Evolutionary conservation across 2,888 invertebrate genomes (phyloP).

Genomic region (Peribatodes rhomboidaria): DNA sequence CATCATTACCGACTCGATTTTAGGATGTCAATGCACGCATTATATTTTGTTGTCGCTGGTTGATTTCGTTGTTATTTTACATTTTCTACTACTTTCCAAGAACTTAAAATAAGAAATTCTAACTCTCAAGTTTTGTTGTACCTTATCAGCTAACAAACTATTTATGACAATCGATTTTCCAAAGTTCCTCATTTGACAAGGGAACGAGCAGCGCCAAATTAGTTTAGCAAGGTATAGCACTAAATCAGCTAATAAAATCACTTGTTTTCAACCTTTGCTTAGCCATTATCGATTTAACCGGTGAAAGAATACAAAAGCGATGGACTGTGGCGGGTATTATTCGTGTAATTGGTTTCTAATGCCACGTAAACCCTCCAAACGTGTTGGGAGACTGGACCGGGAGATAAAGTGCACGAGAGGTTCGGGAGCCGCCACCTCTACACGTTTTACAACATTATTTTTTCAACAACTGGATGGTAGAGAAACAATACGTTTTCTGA

Average conservation of each 20-base stretch:
- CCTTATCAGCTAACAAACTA: no score
- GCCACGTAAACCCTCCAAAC: conserved; percentile 86
- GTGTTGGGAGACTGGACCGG: conserved; percentile 81
- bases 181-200: neutral
- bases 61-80: neutral
- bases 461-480: conserved; percentile 12
- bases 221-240: neutral
- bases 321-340: conserved; percentile 68
- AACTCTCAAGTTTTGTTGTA: no score
- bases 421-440: conserved; percentile 47
- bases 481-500: neutral
- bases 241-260: conserved; percentile 13
- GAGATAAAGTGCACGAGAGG: conserved; percentile 81
- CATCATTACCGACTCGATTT: conserved; percentile 48
- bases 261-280: conserved; percentile 25
- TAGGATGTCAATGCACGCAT: conserved; percentile 13
- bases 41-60: conserved; percentile 3
- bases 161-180: no score
- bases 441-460: conserved; percentile 44
- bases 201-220: neutral
- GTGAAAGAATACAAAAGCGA: conserved; percentile 54
- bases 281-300: conserved; percentile 49
- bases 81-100: no score
- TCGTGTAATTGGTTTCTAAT: conserved; percentile 87
- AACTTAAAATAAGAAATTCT: no score